Evolutionary conservation across 2,888 invertebrate species (phyloP).

Genomic region (Ypsolopha sequella): DNA sequence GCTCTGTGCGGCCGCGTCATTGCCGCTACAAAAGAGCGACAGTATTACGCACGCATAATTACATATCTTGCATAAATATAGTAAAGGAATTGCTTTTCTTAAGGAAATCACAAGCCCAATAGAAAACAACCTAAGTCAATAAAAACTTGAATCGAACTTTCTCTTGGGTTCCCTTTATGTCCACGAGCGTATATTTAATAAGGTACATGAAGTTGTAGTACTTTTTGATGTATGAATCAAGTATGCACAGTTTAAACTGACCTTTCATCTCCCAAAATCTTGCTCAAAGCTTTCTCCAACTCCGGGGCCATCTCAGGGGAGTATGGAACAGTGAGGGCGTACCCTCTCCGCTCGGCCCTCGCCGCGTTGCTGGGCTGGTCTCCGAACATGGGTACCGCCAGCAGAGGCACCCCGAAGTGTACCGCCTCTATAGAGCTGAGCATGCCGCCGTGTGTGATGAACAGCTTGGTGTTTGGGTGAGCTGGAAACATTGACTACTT

Average conservation of each 20-base stretch:
- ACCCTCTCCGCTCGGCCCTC: slow-evolving; percentile 6
- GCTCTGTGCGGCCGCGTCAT: too few relatives aligned
- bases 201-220: too few relatives aligned
- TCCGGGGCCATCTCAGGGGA: slow-evolving; percentile 4
- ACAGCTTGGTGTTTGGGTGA: slow-evolving; percentile 11
- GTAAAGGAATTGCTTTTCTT: too few relatives aligned
- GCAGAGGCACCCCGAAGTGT: slow-evolving; percentile 12
- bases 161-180: neutral
- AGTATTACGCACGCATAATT: too few relatives aligned
- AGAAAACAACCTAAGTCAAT: too few relatives aligned
- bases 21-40: too few relatives aligned
- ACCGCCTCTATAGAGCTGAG: slow-evolving; percentile 11
- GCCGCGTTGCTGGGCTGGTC: slow-evolving; percentile 13
- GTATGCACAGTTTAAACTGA: slow-evolving; percentile 3
- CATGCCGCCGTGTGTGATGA: slow-evolving; percentile 13
- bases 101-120: too few relatives aligned
- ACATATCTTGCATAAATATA: too few relatives aligned
- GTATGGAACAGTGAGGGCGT: slow-evolving; percentile 6
- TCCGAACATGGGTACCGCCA: slow-evolving; percentile 13
- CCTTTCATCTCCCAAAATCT: slow-evolving; percentile 7
- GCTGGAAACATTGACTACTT: slow-evolving; percentile 10
- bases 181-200: too few relatives aligned
- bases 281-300: neutral
- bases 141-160: too few relatives aligned
- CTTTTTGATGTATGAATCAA: neutral